These are phyloP conservation scores for Alosa sapidissima DNA, from an alignment of 2,797 vertebrate species.

Conservation along the genomic window DNA sequence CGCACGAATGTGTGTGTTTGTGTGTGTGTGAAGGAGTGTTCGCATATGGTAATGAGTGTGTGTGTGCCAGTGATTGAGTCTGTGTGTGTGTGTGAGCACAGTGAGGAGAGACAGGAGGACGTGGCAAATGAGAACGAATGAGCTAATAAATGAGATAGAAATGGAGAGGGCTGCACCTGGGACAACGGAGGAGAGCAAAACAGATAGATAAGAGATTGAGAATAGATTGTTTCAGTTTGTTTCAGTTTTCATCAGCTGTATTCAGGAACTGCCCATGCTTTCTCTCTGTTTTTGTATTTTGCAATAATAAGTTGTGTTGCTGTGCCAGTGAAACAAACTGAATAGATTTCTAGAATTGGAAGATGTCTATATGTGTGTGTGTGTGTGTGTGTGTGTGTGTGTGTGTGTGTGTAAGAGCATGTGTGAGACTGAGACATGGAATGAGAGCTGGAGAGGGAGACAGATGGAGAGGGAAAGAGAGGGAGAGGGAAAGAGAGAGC, in stretches of 20 bases:
- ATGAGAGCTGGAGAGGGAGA: background rate
- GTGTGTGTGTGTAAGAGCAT: background rate
- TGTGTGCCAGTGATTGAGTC: background rate
- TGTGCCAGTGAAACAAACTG: background rate
- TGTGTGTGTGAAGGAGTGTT: conserved; percentile 2
- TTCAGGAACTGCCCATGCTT: background rate
- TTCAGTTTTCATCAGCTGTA: background rate
- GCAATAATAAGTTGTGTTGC: conserved; percentile 2
- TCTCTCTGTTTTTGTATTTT: background rate
- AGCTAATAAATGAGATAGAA: background rate
- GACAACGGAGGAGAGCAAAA: background rate
- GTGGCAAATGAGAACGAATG: conserved; percentile 15
- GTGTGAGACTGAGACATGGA: background rate
- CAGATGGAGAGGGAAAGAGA: background rate
- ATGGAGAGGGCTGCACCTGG: background rate
- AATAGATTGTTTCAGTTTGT: conserved; percentile 11
- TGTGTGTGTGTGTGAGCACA: background rate
- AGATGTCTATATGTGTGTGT: background rate
- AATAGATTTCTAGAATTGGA: background rate
- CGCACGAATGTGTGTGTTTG: background rate
- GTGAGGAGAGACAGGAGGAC: background rate
- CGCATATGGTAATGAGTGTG: conserved; percentile 4
- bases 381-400: background rate
- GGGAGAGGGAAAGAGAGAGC: background rate
- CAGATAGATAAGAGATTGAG: background rate